Percentiles rank a stretch among this genome's conserved stretches.
Conservation (phyloP, 2,797 vertebrate species). For the Danio tinwini region DNA sequence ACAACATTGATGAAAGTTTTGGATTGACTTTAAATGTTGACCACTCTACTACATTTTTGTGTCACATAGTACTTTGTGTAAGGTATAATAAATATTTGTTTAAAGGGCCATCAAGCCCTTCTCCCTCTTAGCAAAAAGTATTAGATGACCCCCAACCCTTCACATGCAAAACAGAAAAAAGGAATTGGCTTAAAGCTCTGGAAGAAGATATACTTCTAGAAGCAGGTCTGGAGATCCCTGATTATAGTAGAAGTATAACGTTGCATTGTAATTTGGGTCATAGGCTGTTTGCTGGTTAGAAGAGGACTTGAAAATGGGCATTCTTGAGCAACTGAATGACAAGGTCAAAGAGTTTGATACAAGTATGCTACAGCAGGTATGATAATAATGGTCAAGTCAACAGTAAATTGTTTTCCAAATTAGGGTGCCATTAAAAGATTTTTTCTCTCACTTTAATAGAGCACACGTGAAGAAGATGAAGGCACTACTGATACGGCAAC, state of each 20-base stretch:
- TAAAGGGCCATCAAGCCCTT: too few relatives aligned
- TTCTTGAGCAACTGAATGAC: conserved; percentile 94
- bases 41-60: too few relatives aligned
- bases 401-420: not conserved
- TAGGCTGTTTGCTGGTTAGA: conserved; percentile 96
- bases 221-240: not conserved
- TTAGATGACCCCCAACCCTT: too few relatives aligned
- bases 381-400: conserved; percentile 12
- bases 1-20: too few relatives aligned
- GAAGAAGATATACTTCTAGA: not conserved
- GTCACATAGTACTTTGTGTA: too few relatives aligned
- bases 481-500: conserved; percentile 94
- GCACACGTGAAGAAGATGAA: conserved; percentile 89
- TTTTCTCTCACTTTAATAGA: conserved; percentile 71
- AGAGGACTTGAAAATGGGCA: conserved; percentile 93
- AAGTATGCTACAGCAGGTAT: conserved; percentile 89
- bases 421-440: not conserved
- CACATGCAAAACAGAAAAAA: too few relatives aligned
- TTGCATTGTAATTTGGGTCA: conserved; percentile 65
- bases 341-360: conserved; percentile 96
- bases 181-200: not conserved
- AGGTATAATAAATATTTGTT: too few relatives aligned
- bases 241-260: not conserved
- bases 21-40: too few relatives aligned
- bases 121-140: too few relatives aligned